Evolutionary conservation across 2,888 invertebrate genomes (phyloP), one percentile per base, ranked within the genome.

Genomic region (Sminthurinus aureus): DNA sequence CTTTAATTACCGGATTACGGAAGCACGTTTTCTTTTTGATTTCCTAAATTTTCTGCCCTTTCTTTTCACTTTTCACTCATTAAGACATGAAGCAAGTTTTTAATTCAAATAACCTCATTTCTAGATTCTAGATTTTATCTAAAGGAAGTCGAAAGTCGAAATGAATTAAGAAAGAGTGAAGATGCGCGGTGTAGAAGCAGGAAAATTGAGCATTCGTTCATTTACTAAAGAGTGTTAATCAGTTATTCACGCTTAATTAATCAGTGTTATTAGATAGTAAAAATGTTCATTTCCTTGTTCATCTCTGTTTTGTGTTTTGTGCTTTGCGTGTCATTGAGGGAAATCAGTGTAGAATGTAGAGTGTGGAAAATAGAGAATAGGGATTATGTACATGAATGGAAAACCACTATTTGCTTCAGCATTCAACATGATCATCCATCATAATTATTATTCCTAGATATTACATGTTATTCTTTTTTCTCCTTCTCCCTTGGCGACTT

Each of bases 251-350:
- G 9, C 6, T 69, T 69, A 69, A 71, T 71, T 71, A 71, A 26
- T 71, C 8, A 26, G 71, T 8, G 24, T 71, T 22, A 24, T 12
- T 24, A 12, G 22, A 24, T 0, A 58, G 58, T 58, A 26, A 71
- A 71, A 71, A 71, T 24, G 71, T 71, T 71, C 71, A 71, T 71
- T 71, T 71, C 71, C 71, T 24, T 22, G 15, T 24, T 71, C 26
- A 26, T 24, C 9, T 71, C 71, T 24, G 11, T 22, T 24, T 0
- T 13, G 4, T 26, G 20, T 26, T 22, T 24, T 24, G n/a, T 0
- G 6, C n/a, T 24, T 0, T 71, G 22, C 24, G 13, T 24, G 26
- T 24, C 4, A 26, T 12, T 24, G 24, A 69, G 38, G 38, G 58
- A 58, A 58, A 11, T 58, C 13, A 13, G 13, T 18, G 58, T 9